Conservation (phyloP, 2,888 invertebrate genomes). For the Latrodectus hesperus region DNA sequence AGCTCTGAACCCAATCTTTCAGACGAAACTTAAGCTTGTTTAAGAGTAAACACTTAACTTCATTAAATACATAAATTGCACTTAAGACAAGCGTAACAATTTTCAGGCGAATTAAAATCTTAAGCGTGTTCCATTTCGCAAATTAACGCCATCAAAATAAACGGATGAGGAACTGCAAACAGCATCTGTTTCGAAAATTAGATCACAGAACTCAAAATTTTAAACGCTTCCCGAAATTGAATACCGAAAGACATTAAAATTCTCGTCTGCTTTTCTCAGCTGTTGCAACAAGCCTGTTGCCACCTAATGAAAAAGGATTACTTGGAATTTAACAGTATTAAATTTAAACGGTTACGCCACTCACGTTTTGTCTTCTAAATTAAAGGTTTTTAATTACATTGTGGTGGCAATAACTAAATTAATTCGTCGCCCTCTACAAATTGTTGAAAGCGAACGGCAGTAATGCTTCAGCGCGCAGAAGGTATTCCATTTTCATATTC, state of each 20-base stretch:
- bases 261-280: neutral
- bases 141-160: slow-evolving; percentile 13
- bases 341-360: neutral
- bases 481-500: too few relatives aligned
- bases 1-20: neutral
- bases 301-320: slow-evolving; percentile 34
- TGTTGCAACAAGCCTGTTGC: neutral
- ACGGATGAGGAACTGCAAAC: slow-evolving; percentile 9
- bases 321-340: slow-evolving; percentile 14
- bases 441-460: too few relatives aligned
- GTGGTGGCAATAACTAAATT: slow-evolving; percentile 10
- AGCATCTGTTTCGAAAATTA: slow-evolving; percentile 23
- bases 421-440: neutral
- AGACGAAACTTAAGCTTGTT: neutral
- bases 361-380: neutral
- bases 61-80: neutral
- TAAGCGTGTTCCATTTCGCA: slow-evolving; percentile 8
- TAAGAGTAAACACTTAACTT: neutral
- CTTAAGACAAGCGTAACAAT: neutral
- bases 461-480: too few relatives aligned
- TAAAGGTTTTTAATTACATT: slow-evolving; percentile 28
- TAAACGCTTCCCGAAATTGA: slow-evolving; percentile 10
- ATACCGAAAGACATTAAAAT: neutral
- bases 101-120: slow-evolving; percentile 17
- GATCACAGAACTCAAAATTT: slow-evolving; percentile 33